Conservation (phyloP, 2,888 invertebrate species). For the Venusia cambrica region DNA sequence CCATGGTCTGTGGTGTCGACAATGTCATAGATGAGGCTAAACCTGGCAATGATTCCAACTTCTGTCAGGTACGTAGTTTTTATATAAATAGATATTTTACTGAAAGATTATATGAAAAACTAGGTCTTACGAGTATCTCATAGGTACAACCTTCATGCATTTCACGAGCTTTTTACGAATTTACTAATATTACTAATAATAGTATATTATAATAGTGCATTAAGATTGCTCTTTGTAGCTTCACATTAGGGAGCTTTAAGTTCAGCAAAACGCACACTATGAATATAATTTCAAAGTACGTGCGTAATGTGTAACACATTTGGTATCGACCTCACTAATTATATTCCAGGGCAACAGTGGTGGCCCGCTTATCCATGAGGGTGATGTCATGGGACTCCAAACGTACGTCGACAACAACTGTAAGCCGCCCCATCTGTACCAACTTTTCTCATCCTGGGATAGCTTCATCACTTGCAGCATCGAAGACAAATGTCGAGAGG, state of each 20-base stretch:
- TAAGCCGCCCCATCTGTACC: slow-evolving; percentile 60
- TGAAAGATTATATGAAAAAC: too few relatives aligned
- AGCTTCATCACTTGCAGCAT: slow-evolving; percentile 56
- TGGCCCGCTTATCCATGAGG: slow-evolving; percentile 64
- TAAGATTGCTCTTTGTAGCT: too few relatives aligned
- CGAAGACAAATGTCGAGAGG: slow-evolving; percentile 50
- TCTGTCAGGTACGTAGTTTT: slow-evolving; percentile 48
- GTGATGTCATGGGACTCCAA: slow-evolving; percentile 56
- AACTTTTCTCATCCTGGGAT: slow-evolving; percentile 54
- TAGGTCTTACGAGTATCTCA: too few relatives aligned
- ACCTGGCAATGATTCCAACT: slow-evolving; percentile 38
- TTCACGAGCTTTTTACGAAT: too few relatives aligned
- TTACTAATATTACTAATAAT: too few relatives aligned
- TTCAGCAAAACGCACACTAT: too few relatives aligned
- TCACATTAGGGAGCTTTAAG: too few relatives aligned
- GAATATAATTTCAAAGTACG: too few relatives aligned
- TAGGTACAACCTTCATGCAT: too few relatives aligned
- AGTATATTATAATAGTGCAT: too few relatives aligned
- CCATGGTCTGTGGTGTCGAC: slow-evolving; percentile 56
- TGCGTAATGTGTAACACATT: too few relatives aligned
- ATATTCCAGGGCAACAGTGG: slow-evolving; percentile 62
- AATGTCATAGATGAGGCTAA: slow-evolving; percentile 47
- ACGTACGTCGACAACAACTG: slow-evolving; percentile 62
- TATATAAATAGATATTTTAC: neutral
- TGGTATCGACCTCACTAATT: too few relatives aligned